Conservation (phyloP, 2,113 vertebrate species). For the Trogon surrucura region DNA sequence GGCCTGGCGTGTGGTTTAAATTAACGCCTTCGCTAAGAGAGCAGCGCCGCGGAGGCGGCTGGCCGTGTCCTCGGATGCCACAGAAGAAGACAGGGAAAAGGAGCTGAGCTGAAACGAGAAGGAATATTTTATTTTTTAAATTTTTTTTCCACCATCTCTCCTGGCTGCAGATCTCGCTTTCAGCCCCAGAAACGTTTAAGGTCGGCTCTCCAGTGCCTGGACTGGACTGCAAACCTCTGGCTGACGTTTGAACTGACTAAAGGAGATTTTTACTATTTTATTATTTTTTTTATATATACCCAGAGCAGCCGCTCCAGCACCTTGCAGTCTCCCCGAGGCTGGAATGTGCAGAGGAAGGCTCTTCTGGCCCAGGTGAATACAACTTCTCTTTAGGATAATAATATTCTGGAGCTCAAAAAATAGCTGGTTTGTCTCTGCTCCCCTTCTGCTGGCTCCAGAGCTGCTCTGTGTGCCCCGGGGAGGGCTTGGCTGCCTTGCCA, state of each 20-base stretch:
- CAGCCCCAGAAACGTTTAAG: not conserved
- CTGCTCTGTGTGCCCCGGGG: not conserved
- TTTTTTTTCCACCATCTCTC: not conserved
- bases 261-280: not conserved
- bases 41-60: not conserved
- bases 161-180: not conserved
- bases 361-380: not conserved
- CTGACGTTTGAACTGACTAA: conserved; percentile 3
- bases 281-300: not conserved
- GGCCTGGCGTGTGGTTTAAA: not conserved
- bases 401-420: not conserved
- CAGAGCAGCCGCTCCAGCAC: fast-evolving
- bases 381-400: not conserved
- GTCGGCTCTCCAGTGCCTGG: not conserved
- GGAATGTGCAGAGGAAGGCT: not conserved
- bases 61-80: not conserved
- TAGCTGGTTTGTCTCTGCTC: not conserved
- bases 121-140: not conserved
- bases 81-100: not conserved
- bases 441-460: not conserved
- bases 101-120: not conserved
- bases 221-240: not conserved
- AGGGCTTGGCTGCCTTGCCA: not conserved
- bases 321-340: not conserved
- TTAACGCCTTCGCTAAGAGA: not conserved